Evolutionary conservation across 2,113 vertebrate species (phyloP).

Genomic region (Romanogobio albipinnatus): DNA sequence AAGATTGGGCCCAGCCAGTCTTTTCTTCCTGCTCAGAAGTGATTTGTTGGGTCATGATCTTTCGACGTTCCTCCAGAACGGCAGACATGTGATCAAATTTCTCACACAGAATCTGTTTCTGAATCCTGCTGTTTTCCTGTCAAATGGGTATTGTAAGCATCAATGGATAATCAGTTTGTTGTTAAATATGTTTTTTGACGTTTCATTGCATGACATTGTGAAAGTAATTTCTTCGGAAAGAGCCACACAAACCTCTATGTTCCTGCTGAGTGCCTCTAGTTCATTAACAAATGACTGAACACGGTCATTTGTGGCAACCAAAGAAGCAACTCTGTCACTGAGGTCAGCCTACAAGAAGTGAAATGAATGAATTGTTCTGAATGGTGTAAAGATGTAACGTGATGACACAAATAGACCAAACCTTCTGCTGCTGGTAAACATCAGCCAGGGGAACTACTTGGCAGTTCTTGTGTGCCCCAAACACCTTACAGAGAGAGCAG

Average conservation of each 20-base stretch:
- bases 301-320: slow-evolving; percentile 66
- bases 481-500: slow-evolving; percentile 83
- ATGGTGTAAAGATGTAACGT: not conserved
- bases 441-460: slow-evolving; percentile 75
- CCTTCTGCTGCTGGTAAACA: slow-evolving; percentile 78
- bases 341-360: slow-evolving; percentile 69
- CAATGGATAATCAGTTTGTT: not conserved
- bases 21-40: slow-evolving; percentile 76
- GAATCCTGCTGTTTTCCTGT: slow-evolving; percentile 73
- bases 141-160: not conserved
- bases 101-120: slow-evolving; percentile 76
- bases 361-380: not conserved
- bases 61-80: slow-evolving; percentile 72
- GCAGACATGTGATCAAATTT: slow-evolving; percentile 69
- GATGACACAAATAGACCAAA: slow-evolving; percentile 29
- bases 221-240: not conserved
- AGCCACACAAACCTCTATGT: slow-evolving; percentile 70
- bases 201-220: not conserved
- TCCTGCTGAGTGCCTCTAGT: slow-evolving; percentile 71
- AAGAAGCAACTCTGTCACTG: slow-evolving; percentile 65
- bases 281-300: slow-evolving; percentile 67
- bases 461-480: slow-evolving; percentile 77
- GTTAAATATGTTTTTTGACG: not conserved
- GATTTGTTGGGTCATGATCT: slow-evolving; percentile 75
- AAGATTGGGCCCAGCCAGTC: slow-evolving; percentile 56